phyloP scores from a whole-genome alignment of 2,888 invertebrate genomes.

The Temnothorax unifasciatus region DNA sequence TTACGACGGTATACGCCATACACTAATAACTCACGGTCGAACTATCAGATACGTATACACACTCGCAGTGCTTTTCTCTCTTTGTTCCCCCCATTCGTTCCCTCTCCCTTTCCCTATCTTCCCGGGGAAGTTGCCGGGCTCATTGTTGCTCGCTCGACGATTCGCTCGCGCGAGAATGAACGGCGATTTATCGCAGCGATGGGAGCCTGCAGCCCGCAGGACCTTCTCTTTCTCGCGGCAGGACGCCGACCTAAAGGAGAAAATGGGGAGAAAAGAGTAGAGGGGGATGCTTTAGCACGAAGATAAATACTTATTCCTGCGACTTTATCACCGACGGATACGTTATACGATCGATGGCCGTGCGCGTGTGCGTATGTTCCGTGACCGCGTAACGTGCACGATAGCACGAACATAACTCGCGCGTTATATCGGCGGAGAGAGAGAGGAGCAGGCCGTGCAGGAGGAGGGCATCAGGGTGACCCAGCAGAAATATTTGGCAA shows the following conservation, averaged over 20 bases:
- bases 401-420: slow-evolving; percentile 49
- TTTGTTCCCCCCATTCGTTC: slow-evolving; percentile 48
- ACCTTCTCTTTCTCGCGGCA: slow-evolving; percentile 72
- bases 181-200: slow-evolving; percentile 75
- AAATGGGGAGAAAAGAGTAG: slow-evolving; percentile 37
- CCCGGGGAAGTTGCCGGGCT: slow-evolving; percentile 53
- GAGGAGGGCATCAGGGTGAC: slow-evolving; percentile 29
- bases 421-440: slow-evolving; percentile 25
- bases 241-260: slow-evolving; percentile 69
- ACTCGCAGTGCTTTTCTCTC: slow-evolving; percentile 57
- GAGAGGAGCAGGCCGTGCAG: background rate
- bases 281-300: slow-evolving; percentile 47
- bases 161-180: slow-evolving; percentile 75
- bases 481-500: slow-evolving; percentile 53
- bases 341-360: slow-evolving; percentile 44
- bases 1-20: slow-evolving; percentile 72
- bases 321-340: slow-evolving; percentile 72
- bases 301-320: slow-evolving; percentile 74
- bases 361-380: slow-evolving; percentile 6
- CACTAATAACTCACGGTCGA: slow-evolving; percentile 77
- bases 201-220: slow-evolving; percentile 62
- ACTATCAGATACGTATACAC: slow-evolving; percentile 74
- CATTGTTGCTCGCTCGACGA: slow-evolving; percentile 67
- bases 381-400: slow-evolving; percentile 46
- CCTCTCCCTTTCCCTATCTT: slow-evolving; percentile 25